Evolutionary conservation across 2,888 invertebrate genomes (phyloP).

Genomic region (Empis stercorea): DNA sequence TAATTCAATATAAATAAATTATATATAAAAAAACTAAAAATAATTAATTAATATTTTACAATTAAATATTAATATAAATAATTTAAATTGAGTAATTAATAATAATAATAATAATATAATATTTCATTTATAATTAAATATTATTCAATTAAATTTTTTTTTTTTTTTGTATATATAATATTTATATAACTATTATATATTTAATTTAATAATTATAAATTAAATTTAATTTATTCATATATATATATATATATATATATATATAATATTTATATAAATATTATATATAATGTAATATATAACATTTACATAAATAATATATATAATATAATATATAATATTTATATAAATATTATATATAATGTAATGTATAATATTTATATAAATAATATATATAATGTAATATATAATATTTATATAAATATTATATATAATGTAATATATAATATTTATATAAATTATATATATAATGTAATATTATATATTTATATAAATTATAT

Average conservation of each 20-base stretch:
- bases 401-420: constrained; percentile 9
- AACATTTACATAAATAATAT: constrained; percentile 9
- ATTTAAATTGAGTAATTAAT: constrained; percentile 1
- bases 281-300: constrained; percentile 8
- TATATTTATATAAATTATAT: too few species aligned
- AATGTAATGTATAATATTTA: constrained; percentile 3
- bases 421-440: constrained; percentile 8
- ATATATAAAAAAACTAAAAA: too few species aligned
- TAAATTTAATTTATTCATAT: too few species aligned
- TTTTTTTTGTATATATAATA: constrained; percentile 6
- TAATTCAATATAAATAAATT: too few species aligned
- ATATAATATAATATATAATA: constrained; percentile 2
- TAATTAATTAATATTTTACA: too few species aligned
- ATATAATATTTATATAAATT: constrained; percentile 10
- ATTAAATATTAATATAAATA: neutral
- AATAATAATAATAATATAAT: neutral
- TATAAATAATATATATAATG: neutral
- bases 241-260: constrained; percentile 34
- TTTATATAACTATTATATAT: constrained; percentile 21
- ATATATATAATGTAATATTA: constrained; percentile 7
- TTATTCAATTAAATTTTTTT: constrained; percentile 8
- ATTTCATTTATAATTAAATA: constrained; percentile 9
- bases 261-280: constrained; percentile 19
- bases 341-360: constrained; percentile 3
- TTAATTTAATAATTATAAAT: constrained; percentile 26